phyloP scores from a whole-genome alignment of 2,888 invertebrate genomes.

The Alcis repandata region DNA sequence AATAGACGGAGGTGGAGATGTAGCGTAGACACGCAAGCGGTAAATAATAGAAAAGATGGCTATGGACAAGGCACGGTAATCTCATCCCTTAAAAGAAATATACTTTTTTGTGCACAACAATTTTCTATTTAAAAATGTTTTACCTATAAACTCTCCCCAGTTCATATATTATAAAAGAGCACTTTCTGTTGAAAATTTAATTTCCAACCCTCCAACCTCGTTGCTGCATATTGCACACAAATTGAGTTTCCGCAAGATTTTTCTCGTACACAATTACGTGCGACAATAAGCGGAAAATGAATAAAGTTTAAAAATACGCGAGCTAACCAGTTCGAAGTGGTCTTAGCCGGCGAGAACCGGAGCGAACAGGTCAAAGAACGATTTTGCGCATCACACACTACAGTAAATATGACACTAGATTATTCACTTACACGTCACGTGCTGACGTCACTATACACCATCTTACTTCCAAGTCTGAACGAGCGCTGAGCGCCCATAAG shows the following conservation, averaged over 20 bases:
- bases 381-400: not conserved
- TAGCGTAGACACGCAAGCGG: too few species aligned
- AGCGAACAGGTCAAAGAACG: not conserved
- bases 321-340: not conserved
- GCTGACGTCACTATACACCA: too few species aligned
- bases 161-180: slow-evolving; percentile 6
- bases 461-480: too few species aligned
- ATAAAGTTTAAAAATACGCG: slow-evolving; percentile 15
- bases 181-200: slow-evolving; percentile 10
- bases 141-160: not conserved
- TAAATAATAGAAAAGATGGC: too few species aligned
- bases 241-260: slow-evolving; percentile 19
- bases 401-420: too few species aligned
- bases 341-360: not conserved
- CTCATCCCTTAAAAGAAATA: too few species aligned
- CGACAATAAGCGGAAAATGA: slow-evolving; percentile 13
- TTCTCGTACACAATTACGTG: slow-evolving; percentile 6
- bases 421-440: too few species aligned
- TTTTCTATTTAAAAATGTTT: not conserved
- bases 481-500: too few species aligned
- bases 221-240: slow-evolving; percentile 17
- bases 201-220: slow-evolving; percentile 10
- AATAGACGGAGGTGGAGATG: too few species aligned
- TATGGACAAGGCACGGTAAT: too few species aligned
- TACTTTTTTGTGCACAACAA: not conserved